Conservation (phyloP, 2,113 vertebrate genomes). For the Vimba vimba region DNA sequence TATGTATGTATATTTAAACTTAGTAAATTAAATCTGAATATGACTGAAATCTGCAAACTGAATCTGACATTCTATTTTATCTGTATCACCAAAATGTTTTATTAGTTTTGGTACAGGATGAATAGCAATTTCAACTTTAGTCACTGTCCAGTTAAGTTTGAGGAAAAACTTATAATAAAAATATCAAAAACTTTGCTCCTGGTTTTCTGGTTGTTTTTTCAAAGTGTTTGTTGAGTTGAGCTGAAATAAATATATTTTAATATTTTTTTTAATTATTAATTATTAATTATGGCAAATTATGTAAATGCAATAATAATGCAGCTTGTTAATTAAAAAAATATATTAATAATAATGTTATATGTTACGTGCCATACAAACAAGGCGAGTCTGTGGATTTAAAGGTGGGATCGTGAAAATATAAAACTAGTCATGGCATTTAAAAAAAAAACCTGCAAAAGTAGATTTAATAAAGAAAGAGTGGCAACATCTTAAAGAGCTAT, state of each 20-base stretch:
- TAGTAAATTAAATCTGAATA: neutral
- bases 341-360: no score
- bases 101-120: neutral
- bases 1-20: neutral
- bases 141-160: neutral
- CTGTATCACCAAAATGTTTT: neutral
- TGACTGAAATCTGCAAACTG: neutral
- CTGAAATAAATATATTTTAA: neutral
- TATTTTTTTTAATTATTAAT: neutral
- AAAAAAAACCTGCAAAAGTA: neutral
- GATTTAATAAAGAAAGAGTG: no score
- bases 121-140: neutral
- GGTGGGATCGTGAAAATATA: neutral
- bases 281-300: neutral
- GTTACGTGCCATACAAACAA: neutral
- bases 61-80: neutral
- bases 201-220: neutral
- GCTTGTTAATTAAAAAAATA: no score
- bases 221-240: neutral
- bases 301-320: no score
- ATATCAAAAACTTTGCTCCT: neutral
- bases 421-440: neutral
- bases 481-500: neutral
- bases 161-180: no score
- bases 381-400: neutral